phyloP scores from a whole-genome alignment of 2,888 invertebrate species.

The Scotopteryx bipunctaria region DNA sequence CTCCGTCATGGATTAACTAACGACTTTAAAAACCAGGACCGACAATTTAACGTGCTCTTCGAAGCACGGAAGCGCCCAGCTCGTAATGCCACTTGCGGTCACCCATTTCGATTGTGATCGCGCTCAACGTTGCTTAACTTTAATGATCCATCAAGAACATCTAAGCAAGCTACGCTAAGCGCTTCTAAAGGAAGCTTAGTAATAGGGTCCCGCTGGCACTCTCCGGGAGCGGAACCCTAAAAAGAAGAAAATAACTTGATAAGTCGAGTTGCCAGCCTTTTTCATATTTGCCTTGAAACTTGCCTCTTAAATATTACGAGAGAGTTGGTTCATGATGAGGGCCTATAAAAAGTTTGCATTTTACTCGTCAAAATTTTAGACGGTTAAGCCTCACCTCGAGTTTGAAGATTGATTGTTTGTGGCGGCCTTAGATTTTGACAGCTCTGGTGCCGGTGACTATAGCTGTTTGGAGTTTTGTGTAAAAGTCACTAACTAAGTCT shows the following conservation, averaged over 20 bases:
- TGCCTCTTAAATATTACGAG: constrained; percentile 57
- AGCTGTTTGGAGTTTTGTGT: constrained; percentile 3
- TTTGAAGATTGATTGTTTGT: constrained; percentile 38
- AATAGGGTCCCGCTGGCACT: too few relatives aligned
- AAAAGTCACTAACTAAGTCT: too few relatives aligned
- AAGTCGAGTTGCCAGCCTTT: constrained; percentile 42
- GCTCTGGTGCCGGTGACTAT: constrained; percentile 9
- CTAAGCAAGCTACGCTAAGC: too few relatives aligned
- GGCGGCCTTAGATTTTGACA: constrained; percentile 14
- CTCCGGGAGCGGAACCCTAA: neutral
- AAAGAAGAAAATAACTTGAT: constrained; percentile 27
- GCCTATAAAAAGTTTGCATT: constrained; percentile 60
- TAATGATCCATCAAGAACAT: too few relatives aligned
- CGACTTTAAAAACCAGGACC: too few relatives aligned
- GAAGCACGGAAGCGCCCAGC: too few relatives aligned
- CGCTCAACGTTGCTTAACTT: too few relatives aligned
- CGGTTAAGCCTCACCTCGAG: constrained; percentile 32
- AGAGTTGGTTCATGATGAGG: constrained; percentile 44
- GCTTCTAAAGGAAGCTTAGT: too few relatives aligned
- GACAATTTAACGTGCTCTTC: too few relatives aligned
- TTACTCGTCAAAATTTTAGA: constrained; percentile 54
- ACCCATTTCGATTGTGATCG: too few relatives aligned
- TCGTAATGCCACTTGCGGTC: too few relatives aligned
- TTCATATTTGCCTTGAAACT: constrained; percentile 50
- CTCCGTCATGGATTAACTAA: too few relatives aligned